Evolutionary conservation across 2,113 vertebrate species (phyloP), one percentile per base, ranked within the genome.

Genomic region (Dipodomys ordii): DNA sequence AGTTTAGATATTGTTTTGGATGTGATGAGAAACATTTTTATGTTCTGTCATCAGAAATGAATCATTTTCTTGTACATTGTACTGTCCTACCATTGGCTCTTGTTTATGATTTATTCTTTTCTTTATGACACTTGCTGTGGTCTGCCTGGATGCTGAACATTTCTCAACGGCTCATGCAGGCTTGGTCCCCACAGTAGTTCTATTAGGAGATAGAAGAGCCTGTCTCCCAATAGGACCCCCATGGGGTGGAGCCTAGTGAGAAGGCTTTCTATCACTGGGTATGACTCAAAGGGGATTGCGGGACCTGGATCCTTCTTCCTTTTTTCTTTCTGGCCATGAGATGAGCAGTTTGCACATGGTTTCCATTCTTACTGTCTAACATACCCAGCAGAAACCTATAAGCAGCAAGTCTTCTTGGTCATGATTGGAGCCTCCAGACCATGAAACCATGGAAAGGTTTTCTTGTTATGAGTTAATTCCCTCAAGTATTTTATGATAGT

Each of bases 1-100:
- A 76, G 35, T 77, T 77, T 35, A 88, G 80, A 91, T 73, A 74
- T 83, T 81, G 91, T 65, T 94, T 77, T 87, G 64, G 77, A 87
- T 49, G 10, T 22, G 77, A 57, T 22, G 39, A 53, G 73, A 87
- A 83, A 44, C 64, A 46, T 76, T 62, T 94, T 81, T 60, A 94
- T 32, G 32, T 84, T 60, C 68, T 78, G n/a, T 30, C 78, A 57
- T 67, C 64, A 90, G 73, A 53, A 93, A 85, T 68, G 28, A 8
- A 3, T 90, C 60, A 28, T 91, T 69, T 89, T 30, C 77, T 60
- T 65, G 23, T 53, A 35, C 84, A 74, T 4, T 44, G 25, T 30
- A 30, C 57, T 49, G 6, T 18, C 25, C 2, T 12, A 7, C 10
- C n/a, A 39, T 19, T 25, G n/a, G 53, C 27, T 89, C 83, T 80